Evolutionary conservation across 2,113 vertebrate species (phyloP), one percentile per base, ranked within the genome.

Genomic region (Chitala chitala): DNA sequence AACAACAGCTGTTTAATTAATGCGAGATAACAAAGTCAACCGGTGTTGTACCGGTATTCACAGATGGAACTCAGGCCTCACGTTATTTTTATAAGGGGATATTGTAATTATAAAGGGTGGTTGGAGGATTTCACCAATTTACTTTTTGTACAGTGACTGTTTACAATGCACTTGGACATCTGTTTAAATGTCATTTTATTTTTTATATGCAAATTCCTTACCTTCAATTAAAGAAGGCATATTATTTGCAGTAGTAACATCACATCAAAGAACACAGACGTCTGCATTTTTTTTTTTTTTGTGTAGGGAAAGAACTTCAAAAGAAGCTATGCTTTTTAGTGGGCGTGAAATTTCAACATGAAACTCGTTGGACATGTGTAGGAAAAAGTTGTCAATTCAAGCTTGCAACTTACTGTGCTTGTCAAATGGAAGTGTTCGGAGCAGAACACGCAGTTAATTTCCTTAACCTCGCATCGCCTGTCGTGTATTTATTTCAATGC

Each of bases 141-240:
- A n/a, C n/a, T n/a, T n/a, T n/a, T n/a, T n/a, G n/a, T n/a, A n/a
- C n/a, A n/a, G n/a, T n/a, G n/a, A n/a, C n/a, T n/a, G n/a, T n/a
- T n/a, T n/a, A n/a, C n/a, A n/a, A n/a, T n/a, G n/a, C n/a, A 5
- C 24, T 12, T 40, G 26, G n/a, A 44, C 42, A 44, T 24, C 13
- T 15, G 36, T 20, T 46, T 71, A 71, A 54, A 71, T 55, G 51
- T 36, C 69, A 17, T 15, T 29, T 71, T 55, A 54, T 71, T 71
- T 40, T 55, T 71, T 54, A 71, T 55, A 54, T 71, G 33, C 33
- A 40, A 54, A 71, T 51, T 53, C 29, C 38, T 71, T 71, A 48
- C 54, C 29, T 54, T 24, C 69, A 54, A 54, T 71, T 51, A 15
- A 55, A 13, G 51, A 51, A 31, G 13, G 31, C 4, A 3, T 54